These are phyloP conservation scores for Lepidurus apus DNA, from an alignment of 1,140 invertebrate species.

Conservation along the genomic window DNA sequence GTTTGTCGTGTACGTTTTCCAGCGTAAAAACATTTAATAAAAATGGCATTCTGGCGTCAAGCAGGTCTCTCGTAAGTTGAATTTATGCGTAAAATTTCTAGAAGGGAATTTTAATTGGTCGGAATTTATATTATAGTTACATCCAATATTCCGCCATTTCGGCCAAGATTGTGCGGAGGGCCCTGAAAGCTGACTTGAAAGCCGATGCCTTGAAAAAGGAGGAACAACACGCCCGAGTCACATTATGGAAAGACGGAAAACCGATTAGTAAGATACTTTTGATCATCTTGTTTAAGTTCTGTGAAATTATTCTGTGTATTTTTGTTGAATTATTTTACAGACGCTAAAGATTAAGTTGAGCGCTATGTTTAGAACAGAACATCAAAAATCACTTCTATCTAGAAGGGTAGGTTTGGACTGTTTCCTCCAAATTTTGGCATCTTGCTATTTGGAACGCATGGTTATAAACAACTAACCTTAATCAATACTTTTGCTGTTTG, in stretches of 20 bases:
- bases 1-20: slow-evolving; percentile 10
- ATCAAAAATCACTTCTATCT: background rate
- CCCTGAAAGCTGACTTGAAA: slow-evolving; percentile 66
- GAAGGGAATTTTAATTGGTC: background rate
- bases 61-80: slow-evolving; percentile 32
- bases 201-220: slow-evolving; percentile 69
- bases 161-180: slow-evolving; percentile 67
- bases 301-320: background rate
- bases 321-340: background rate
- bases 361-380: background rate
- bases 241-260: slow-evolving; percentile 78
- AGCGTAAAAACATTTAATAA: slow-evolving; percentile 24
- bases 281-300: background rate
- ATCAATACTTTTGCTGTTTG: background rate
- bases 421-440: background rate
- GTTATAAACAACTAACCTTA: background rate
- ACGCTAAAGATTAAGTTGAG: background rate
- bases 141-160: slow-evolving; percentile 88
- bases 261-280: slow-evolving; percentile 62
- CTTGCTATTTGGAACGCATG: background rate
- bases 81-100: background rate
- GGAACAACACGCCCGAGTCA: slow-evolving; percentile 67
- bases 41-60: slow-evolving; percentile 35
- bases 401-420: background rate
- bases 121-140: slow-evolving; percentile 57